Percentiles rank a stretch among this genome's conserved stretches.
Evolutionary conservation across 2,888 invertebrate species (phyloP).

Genomic region (Melanostoma scalare): DNA sequence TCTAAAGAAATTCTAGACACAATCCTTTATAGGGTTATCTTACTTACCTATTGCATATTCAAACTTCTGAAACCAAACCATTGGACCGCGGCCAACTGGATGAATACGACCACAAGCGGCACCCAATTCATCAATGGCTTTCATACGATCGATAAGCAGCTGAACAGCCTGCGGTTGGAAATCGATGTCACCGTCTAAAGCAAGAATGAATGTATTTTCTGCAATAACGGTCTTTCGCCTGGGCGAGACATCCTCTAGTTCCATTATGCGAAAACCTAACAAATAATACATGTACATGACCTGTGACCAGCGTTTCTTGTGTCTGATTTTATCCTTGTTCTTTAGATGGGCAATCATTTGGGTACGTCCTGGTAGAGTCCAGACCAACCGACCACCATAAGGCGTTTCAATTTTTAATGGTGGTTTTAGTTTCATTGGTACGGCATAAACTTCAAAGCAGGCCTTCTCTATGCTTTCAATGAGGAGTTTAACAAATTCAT

Average conservation of each 20-base stretch:
- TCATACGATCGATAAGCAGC: conserved; percentile 92
- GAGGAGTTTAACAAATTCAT: conserved; percentile 90
- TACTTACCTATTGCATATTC: conserved; percentile 96
- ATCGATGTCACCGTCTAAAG: conserved; percentile 94
- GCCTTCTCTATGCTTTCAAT: conserved; percentile 89
- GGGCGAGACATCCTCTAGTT: conserved; percentile 82
- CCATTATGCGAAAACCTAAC: conserved; percentile 90
- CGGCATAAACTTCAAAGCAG: conserved; percentile 87
- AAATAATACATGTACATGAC: conserved; percentile 97
- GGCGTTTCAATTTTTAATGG: conserved; percentile 91
- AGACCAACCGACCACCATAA: conserved; percentile 92
- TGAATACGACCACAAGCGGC: conserved; percentile 96
- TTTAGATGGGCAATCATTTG: conserved; percentile 93
- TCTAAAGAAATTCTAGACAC: too few relatives aligned
- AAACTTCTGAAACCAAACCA: conserved; percentile 94
- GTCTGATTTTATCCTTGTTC: conserved; percentile 93
- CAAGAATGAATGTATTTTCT: conserved; percentile 91
- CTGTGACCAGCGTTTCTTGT: conserved; percentile 97
- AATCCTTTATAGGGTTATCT: too few relatives aligned
- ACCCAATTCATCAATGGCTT: conserved; percentile 90
- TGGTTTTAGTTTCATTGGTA: conserved; percentile 85
- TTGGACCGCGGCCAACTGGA: conserved; percentile 91
- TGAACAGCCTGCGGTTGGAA: conserved; percentile 92
- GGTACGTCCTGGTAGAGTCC: conserved; percentile 92
- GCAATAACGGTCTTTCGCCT: conserved; percentile 86